Conservation (phyloP, 2,797 vertebrate genomes). For the Poeciliopsis turneri region DNA sequence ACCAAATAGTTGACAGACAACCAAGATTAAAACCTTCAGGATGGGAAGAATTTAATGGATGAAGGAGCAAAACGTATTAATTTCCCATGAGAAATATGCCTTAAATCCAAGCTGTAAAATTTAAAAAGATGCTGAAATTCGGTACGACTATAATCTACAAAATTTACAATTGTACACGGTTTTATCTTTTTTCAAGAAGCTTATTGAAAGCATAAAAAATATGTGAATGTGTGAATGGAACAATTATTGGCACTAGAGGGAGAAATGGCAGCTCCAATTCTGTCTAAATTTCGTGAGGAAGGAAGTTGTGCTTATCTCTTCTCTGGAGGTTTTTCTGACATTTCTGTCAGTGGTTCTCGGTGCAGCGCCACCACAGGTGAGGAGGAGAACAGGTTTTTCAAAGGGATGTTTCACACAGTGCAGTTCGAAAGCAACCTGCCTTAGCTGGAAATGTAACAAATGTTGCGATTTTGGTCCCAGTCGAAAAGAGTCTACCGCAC, state of each 20-base stretch:
- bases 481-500: no score
- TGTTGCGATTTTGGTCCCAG: no score
- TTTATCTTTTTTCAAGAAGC: neutral
- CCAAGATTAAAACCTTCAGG: neutral
- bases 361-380: no score
- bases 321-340: no score
- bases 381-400: no score
- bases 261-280: neutral
- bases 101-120: neutral
- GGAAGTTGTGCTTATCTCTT: no score
- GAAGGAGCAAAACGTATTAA: neutral
- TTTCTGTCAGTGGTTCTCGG: no score
- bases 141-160: neutral
- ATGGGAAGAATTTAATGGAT: neutral
- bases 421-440: no score
- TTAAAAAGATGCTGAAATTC: neutral
- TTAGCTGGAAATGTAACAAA: no score
- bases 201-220: neutral
- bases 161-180: neutral
- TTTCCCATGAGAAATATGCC: neutral
- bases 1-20: neutral
- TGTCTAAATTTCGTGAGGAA: neutral
- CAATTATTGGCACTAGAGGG: no score
- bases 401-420: no score
- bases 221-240: neutral